These are phyloP conservation scores for Eueremaeus valkanovi DNA, from an alignment of 2,888 invertebrate genomes.

Conservation along the genomic window DNA sequence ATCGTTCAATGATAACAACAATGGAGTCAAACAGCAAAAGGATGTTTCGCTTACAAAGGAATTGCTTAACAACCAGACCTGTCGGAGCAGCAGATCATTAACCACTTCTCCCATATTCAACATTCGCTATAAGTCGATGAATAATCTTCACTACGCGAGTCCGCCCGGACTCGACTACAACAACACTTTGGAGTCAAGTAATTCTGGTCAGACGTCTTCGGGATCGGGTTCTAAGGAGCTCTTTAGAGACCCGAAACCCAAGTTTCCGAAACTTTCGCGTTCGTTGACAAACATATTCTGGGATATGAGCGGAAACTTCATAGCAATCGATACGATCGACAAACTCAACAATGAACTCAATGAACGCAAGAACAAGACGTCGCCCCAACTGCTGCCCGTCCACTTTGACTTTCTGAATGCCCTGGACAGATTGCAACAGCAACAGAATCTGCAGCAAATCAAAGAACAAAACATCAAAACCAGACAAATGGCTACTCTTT, in stretches of 20 bases:
- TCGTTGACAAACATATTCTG: constrained; percentile 76
- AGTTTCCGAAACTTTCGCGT: constrained; percentile 69
- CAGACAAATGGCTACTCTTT: constrained; percentile 24
- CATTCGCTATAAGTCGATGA: constrained; percentile 60
- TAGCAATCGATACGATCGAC: constrained; percentile 33
- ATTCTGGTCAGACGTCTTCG: constrained; percentile 75
- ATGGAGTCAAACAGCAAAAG: constrained; percentile 9
- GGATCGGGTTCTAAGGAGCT: constrained; percentile 65
- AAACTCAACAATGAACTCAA: constrained; percentile 41
- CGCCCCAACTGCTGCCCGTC: background rate
- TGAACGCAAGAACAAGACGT: constrained; percentile 34
- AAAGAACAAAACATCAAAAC: constrained; percentile 18
- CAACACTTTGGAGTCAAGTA: constrained; percentile 81
- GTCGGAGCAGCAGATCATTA: constrained; percentile 44
- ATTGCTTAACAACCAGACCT: background rate
- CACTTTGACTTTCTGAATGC: constrained; percentile 29
- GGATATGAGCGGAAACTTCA: constrained; percentile 43
- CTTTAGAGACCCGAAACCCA: constrained; percentile 44
- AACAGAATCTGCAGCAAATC: background rate
- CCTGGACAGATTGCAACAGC: background rate
- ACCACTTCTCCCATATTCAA: constrained; percentile 70
- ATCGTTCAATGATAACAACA: background rate
- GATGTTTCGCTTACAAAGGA: background rate
- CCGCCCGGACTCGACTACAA: constrained; percentile 54
- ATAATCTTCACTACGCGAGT: constrained; percentile 47